Evolutionary conservation across 2,113 vertebrate genomes (phyloP).

Genomic region (Sarotherodon lohbergeri): DNA sequence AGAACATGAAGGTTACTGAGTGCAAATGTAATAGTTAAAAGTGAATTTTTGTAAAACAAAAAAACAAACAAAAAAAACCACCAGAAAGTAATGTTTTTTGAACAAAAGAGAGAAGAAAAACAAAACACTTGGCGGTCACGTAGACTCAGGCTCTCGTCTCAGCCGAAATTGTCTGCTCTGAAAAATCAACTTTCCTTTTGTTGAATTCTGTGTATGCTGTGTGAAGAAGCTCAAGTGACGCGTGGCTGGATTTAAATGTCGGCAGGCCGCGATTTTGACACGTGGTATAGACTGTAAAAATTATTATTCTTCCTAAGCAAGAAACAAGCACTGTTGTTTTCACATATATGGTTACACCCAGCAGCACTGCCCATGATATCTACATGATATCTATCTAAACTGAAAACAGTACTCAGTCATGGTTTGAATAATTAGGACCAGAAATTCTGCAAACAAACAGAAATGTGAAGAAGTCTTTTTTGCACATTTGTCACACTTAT

Average conservation of each 20-base stretch:
- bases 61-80: neutral
- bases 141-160: neutral
- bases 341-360: neutral
- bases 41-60: neutral
- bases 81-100: neutral
- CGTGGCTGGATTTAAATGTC: neutral
- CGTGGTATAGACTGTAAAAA: neutral
- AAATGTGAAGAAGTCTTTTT: neutral
- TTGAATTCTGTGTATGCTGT: neutral
- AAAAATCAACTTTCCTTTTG: neutral
- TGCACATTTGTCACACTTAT: neutral
- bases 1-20: neutral
- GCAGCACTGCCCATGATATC: neutral
- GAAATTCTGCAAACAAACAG: neutral
- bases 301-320: neutral
- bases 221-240: neutral
- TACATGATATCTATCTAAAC: neutral
- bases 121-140: rapidly evolving
- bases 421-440: neutral
- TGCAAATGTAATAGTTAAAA: neutral
- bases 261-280: neutral
- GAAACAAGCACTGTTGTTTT: neutral
- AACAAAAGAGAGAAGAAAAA: neutral
- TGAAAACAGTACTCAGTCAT: neutral
- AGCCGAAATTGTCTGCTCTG: neutral